These are phyloP conservation scores for Enteromius mattozi DNA, from an alignment of 2,797 vertebrate genomes.

Conservation along the genomic window DNA sequence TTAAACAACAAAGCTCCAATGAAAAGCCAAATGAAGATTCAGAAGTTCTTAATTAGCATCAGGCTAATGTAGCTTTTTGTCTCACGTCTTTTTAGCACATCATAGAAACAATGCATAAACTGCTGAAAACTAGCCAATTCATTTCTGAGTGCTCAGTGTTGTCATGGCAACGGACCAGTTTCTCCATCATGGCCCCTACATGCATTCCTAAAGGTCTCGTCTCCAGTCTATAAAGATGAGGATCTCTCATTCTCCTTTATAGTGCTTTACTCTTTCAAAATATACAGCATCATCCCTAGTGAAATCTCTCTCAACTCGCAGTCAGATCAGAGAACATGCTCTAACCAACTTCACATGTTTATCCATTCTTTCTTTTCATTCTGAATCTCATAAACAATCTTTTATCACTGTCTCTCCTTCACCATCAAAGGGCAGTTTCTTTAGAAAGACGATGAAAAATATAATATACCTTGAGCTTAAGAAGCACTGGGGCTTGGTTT, in stretches of 20 bases:
- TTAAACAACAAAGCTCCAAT: background rate
- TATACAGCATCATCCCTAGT: conserved; percentile 20
- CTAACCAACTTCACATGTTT: background rate
- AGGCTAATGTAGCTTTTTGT: conserved; percentile 60
- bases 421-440: background rate
- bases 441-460: background rate
- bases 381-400: background rate
- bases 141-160: conserved; percentile 60
- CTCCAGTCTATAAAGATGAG: conserved; percentile 5
- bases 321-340: background rate
- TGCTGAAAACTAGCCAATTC: conserved; percentile 66
- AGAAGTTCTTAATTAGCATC: conserved; percentile 48
- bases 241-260: conserved; percentile 7
- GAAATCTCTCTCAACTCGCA: background rate
- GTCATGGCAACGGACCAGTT: conserved; percentile 76
- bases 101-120: conserved; percentile 51
- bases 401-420: background rate
- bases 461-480: background rate
- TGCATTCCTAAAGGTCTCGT: conserved; percentile 1
- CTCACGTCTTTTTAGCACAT: background rate
- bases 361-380: background rate
- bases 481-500: background rate
- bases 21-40: background rate
- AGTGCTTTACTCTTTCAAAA: background rate
- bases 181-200: background rate